These are phyloP conservation scores for Pasiphila rectangulata DNA, from an alignment of 2,888 invertebrate genomes.

Conservation along the genomic window DNA sequence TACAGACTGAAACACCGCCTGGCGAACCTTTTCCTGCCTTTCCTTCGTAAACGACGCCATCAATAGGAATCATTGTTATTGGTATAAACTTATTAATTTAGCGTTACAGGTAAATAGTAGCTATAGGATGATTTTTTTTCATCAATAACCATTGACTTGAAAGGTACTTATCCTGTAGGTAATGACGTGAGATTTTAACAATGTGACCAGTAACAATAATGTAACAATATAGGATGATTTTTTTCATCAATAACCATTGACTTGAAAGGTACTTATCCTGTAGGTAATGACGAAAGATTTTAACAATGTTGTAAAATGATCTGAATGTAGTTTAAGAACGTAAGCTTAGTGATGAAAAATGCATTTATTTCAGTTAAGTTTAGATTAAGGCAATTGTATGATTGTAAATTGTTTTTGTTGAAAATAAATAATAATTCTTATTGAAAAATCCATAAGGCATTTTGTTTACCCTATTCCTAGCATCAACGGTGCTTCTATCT, in stretches of 20 bases:
- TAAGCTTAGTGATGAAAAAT: slow-evolving; percentile 39
- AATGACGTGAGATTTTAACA: too few species aligned
- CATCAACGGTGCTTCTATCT: too few species aligned
- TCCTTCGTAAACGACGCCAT: slow-evolving; percentile 69
- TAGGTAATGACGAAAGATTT: too few species aligned
- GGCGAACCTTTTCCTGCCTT: slow-evolving; percentile 75
- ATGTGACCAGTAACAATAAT: too few species aligned
- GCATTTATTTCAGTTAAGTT: slow-evolving; percentile 65
- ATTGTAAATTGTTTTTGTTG: slow-evolving; percentile 69
- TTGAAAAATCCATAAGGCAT: slow-evolving; percentile 68
- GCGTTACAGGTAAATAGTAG: not conserved
- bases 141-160: too few species aligned
- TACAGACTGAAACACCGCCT: slow-evolving; percentile 77
- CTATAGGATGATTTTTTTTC: slow-evolving; percentile 3
- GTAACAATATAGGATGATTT: too few species aligned
- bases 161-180: too few species aligned
- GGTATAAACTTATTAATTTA: not conserved
- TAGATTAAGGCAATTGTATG: slow-evolving; percentile 48
- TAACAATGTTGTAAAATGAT: not conserved
- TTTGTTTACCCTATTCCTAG: slow-evolving; percentile 20
- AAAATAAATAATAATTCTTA: slow-evolving; percentile 76
- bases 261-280: too few species aligned
- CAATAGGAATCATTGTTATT: slow-evolving; percentile 40
- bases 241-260: too few species aligned
- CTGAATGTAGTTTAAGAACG: not conserved